Evolutionary conservation across 2,888 invertebrate genomes (phyloP).

Genomic region (Suillia variegata): DNA sequence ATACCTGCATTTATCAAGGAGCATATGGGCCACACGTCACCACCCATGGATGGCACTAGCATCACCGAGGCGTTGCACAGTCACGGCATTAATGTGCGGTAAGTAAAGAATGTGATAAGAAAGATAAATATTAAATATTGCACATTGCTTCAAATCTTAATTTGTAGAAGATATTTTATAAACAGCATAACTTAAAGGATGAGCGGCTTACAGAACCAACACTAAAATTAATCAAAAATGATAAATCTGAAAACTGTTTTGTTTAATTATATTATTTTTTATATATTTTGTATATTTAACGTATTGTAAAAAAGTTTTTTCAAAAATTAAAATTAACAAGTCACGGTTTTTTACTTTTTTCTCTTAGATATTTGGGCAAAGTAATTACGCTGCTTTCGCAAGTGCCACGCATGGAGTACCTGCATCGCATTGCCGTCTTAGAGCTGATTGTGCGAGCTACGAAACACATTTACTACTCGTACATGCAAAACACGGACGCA

Average conservation of each 20-base stretch:
- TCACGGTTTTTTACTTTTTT: no score
- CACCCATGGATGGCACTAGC: conserved; percentile 94
- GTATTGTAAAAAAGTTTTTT: no score
- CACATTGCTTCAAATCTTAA: no score
- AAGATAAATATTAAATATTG: no score
- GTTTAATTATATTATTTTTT: no score
- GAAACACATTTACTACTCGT: conserved; percentile 91
- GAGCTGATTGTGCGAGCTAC: conserved; percentile 88
- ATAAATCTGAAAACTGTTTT: no score
- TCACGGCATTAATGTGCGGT: conserved; percentile 89
- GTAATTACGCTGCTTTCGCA: conserved; percentile 80
- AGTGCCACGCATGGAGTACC: conserved; percentile 81
- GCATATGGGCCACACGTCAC: conserved; percentile 87
- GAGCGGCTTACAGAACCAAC: background rate
- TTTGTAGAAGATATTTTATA: no score
- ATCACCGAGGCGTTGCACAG: conserved; percentile 92
- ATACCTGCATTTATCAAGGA: conserved; percentile 94
- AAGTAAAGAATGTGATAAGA: conserved; percentile 6
- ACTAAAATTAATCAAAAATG: no score
- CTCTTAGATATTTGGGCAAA: conserved; percentile 94
- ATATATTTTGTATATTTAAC: no score
- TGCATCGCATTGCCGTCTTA: conserved; percentile 87
- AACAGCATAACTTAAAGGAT: no score
- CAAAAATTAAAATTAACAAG: no score
- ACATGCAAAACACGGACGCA: conserved; percentile 81